Base-by-base conservation (phyloP, 1,140 invertebrate species). In the Saxidomus purpurata region DNA sequence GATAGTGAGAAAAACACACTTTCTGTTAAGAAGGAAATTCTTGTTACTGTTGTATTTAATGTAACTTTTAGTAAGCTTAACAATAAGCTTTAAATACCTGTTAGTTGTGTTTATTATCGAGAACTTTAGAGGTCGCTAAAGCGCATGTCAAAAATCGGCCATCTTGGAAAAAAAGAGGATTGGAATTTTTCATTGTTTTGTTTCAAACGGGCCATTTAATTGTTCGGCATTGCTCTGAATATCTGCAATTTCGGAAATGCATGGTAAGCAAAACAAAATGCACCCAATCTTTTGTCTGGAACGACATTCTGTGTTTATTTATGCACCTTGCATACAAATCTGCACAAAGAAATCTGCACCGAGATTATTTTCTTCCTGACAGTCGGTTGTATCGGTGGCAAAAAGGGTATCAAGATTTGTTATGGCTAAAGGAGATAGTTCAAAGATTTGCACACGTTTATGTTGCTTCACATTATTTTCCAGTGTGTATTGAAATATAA, bases 61-160 rank as follows among this genome's bases (percentile, higher is more conserved):
- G 25, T 47, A 0, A 19, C 43, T 38, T 25, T 43, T 36, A 8
- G 19, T 61, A 34, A n/a, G 0, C 25, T 31, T 22, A 17, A 1
- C 71, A 0, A 19, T 1, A 25, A 31, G 34, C 31, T 13, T 28
- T 9, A 13, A 52, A 6, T 55, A 11, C n/a, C 25, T 40, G n/a
- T 55, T 11, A 34, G 19, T 40, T 52, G 61, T 52, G 61, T 82
- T 86, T 87, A 74, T 84, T 34, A 31, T 89, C 87, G 61, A 55
- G 84, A 83, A 79, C 28, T 82, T 34, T 69, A 49, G 17, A 63
- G 52, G 47, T 61, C 31, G 31, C 55, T 67, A 89, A 74, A 87
- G 92, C 90, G 92, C 92, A 92, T 92, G 92, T 86, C 83, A 80
- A 87, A 61, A 82, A 47, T 79, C 81, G 89, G 90, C 92, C 90